Conservation (phyloP, 1,140 invertebrate genomes). For the Zeugodacus cucurbitae region DNA sequence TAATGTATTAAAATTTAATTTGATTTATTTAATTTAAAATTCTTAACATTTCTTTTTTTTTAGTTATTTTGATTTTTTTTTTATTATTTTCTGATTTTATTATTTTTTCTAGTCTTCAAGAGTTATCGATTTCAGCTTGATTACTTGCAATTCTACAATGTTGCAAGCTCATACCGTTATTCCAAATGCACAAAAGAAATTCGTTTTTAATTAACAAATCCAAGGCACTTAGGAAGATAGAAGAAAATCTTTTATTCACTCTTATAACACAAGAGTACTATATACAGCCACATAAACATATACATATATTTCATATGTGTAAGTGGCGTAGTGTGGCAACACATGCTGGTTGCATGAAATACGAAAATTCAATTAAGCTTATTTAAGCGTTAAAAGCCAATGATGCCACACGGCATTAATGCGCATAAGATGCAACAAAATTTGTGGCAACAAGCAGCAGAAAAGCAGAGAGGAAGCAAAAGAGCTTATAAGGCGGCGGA, state of each 20-base stretch:
- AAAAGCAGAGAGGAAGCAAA: background rate
- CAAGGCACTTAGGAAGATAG: conserved; percentile 41
- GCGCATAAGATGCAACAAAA: conserved; percentile 30
- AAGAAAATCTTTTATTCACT: background rate
- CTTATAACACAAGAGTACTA: conserved; percentile 54
- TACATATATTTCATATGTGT: background rate
- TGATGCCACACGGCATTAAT: conserved; percentile 49
- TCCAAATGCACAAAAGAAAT: conserved; percentile 43
- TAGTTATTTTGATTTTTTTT: too few relatives aligned
- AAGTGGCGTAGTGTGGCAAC: background rate
- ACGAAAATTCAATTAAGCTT: conserved; percentile 66
- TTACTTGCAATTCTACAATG: background rate
- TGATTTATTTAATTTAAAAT: too few relatives aligned
- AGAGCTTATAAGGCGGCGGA: background rate
- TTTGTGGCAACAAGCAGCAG: background rate
- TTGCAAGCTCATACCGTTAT: background rate
- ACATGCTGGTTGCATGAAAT: background rate
- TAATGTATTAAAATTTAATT: too few relatives aligned
- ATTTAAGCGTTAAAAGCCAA: conserved; percentile 67
- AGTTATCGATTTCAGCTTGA: too few relatives aligned
- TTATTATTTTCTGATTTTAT: too few relatives aligned
- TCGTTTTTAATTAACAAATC: conserved; percentile 65
- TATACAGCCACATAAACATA: background rate
- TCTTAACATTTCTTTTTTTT: too few relatives aligned
- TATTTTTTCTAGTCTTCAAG: too few relatives aligned